These are phyloP conservation scores for Grus americana DNA, from an alignment of 2,113 vertebrate genomes.

Conservation along the genomic window DNA sequence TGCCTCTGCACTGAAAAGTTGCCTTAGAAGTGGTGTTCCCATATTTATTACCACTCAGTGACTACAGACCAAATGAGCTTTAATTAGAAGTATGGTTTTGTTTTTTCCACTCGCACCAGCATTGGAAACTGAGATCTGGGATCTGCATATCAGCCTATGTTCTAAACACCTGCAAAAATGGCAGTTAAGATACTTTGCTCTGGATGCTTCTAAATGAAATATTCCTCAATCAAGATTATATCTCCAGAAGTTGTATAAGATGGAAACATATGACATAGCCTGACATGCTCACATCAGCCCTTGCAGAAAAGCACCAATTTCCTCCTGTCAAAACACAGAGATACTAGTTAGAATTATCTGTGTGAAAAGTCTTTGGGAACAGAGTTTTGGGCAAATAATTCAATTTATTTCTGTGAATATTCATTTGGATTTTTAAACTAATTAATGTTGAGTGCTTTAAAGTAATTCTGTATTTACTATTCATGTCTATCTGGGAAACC, in stretches of 20 bases:
- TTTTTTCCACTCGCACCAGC: not conserved
- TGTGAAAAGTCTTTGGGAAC: not conserved
- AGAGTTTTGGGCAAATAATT: not conserved
- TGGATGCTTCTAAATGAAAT: not conserved
- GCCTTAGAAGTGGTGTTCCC: not conserved
- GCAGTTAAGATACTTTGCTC: not conserved
- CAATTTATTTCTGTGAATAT: not conserved
- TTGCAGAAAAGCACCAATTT: not conserved
- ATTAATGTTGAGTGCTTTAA: not conserved
- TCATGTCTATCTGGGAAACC: not conserved
- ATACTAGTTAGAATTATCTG: not conserved
- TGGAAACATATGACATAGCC: not conserved
- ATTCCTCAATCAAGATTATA: not conserved
- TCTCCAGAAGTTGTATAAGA: not conserved
- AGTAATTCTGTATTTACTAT: not conserved
- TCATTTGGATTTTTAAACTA: not conserved
- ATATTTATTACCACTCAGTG: not conserved
- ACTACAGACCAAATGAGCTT: not conserved
- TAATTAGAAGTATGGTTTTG: not conserved
- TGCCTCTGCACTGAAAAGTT: not conserved
- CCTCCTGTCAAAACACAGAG: not conserved
- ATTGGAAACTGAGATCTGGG: not conserved
- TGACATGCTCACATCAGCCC: not conserved
- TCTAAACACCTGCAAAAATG: not conserved
- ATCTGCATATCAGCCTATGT: not conserved